A percentile compares a stretch with the other conserved stretches of the same genome.
Evolutionary conservation across 1,140 invertebrate genomes (phyloP).

Genomic region (Ericerus pela): DNA sequence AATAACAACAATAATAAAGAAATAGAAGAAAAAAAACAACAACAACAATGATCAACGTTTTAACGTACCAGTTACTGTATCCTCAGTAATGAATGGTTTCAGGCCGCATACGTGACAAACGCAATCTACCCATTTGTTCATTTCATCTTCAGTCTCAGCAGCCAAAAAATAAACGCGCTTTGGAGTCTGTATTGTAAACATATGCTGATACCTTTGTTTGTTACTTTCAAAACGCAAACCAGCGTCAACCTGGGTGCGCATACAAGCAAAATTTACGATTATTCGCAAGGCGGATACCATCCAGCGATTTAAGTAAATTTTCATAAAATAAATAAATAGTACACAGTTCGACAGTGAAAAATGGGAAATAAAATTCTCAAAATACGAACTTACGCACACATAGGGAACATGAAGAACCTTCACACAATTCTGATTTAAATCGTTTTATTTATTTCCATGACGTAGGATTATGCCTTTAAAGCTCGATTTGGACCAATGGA

Average conservation of each 20-base stretch:
- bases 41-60: background rate
- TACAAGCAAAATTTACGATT: no score
- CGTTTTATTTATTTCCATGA: no score
- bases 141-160: conserved; percentile 75
- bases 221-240: conserved; percentile 65
- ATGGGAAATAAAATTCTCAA: no score
- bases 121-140: conserved; percentile 88
- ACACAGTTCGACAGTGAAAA: no score
- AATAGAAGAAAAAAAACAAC: background rate
- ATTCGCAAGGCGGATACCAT: no score
- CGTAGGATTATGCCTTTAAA: no score
- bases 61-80: conserved; percentile 36
- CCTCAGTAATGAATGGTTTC: conserved; percentile 57
- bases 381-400: no score
- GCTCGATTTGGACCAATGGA: no score
- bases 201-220: conserved; percentile 65
- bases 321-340: no score
- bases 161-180: conserved; percentile 81
- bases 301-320: no score
- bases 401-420: no score
- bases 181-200: conserved; percentile 79
- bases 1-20: conserved; percentile 6
- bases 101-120: conserved; percentile 84
- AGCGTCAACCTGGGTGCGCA: conserved; percentile 51
- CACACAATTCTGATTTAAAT: no score